phyloP scores from a whole-genome alignment of 2,888 invertebrate genomes.

The Drosophila algonquin region DNA sequence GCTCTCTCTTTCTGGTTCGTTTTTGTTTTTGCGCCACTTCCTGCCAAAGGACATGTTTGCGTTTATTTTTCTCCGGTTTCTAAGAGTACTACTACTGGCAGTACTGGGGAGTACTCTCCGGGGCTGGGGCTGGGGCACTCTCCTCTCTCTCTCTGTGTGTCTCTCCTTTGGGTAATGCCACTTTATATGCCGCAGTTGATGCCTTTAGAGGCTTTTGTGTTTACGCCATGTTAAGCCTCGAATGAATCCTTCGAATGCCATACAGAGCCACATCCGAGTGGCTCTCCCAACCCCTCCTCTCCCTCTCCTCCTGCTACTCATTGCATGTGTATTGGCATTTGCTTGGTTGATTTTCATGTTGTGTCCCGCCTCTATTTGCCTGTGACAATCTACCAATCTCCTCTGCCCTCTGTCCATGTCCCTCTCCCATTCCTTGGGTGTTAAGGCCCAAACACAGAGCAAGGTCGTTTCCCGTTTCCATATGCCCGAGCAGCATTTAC shows the following conservation, averaged over 20 bases:
- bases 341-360: conserved; percentile 79
- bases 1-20: conserved; percentile 3
- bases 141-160: conserved; percentile 12
- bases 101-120: too few species aligned
- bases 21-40: conserved; percentile 40
- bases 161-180: conserved; percentile 73
- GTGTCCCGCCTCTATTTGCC: conserved; percentile 77
- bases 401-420: conserved; percentile 9
- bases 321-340: conserved; percentile 76
- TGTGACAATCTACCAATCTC: conserved; percentile 49
- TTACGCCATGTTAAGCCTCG: conserved; percentile 80
- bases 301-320: conserved; percentile 12
- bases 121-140: too few species aligned
- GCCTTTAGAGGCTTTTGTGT: conserved; percentile 80
- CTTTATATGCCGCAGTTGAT: conserved; percentile 82
- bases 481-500: conserved; percentile 65
- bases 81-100: conserved; percentile 55
- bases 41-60: conserved; percentile 47
- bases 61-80: conserved; percentile 62
- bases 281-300: not conserved
- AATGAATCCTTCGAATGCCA: conserved; percentile 68
- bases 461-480: conserved; percentile 70
- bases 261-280: conserved; percentile 49
- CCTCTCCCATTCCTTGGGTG: conserved; percentile 51
- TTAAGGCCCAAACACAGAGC: conserved; percentile 78